Conservation (phyloP, 2,113 vertebrate species). For the Mesoclemmys tuberculata region DNA sequence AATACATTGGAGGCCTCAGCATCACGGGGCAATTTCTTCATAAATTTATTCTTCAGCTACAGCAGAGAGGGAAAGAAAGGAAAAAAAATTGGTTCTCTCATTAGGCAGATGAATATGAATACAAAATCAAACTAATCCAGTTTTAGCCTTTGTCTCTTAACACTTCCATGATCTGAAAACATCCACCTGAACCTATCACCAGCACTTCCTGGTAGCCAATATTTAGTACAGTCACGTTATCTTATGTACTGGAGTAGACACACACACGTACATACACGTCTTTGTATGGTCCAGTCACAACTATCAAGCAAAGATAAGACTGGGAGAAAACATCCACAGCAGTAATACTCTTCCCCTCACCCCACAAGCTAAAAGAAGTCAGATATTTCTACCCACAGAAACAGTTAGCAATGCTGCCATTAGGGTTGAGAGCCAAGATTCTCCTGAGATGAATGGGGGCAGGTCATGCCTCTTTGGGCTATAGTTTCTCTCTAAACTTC, state of each 20-base stretch:
- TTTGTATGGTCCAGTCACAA: background rate
- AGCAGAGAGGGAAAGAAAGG: constrained; percentile 17
- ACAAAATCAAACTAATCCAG: background rate
- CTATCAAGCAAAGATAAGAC: background rate
- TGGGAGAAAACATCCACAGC: no score
- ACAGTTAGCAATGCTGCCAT: background rate
- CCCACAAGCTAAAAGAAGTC: background rate
- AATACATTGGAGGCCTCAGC: constrained; percentile 98
- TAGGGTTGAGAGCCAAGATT: rapidly evolving
- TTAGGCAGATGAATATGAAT: rapidly evolving
- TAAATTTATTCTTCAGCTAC: constrained; percentile 98
- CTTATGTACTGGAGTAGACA: background rate
- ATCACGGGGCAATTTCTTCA: constrained; percentile 98
- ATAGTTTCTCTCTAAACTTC: background rate
- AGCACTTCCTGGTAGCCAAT: background rate
- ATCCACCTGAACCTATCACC: background rate
- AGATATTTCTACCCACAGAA: background rate
- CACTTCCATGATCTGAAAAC: background rate
- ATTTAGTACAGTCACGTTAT: rapidly evolving
- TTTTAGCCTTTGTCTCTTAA: background rate
- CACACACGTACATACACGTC: background rate
- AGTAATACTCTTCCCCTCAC: no score
- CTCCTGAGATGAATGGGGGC: background rate
- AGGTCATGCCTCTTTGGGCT: background rate
- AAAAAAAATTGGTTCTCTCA: background rate